These are phyloP conservation scores for Neosilurus mollespiculum DNA, from an alignment of 2,797 vertebrate genomes.

Conservation along the genomic window DNA sequence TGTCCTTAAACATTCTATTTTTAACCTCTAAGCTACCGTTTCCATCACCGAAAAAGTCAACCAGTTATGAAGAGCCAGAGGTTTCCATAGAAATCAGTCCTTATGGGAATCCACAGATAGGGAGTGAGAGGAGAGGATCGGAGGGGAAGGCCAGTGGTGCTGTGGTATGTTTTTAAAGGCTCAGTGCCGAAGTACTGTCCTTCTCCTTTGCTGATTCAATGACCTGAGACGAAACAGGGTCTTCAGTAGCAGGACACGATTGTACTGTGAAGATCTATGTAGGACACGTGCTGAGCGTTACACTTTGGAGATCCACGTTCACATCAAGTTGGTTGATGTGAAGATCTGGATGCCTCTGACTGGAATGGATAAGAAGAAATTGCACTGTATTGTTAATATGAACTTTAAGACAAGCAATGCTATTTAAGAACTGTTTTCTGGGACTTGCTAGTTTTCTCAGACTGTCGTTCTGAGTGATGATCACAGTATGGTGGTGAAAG, in stretches of 20 bases:
- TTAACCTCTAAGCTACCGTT: conserved; percentile 38
- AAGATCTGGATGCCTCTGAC: background rate
- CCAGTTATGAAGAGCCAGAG: conserved; percentile 37
- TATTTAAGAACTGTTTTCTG: background rate
- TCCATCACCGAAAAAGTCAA: conserved; percentile 50
- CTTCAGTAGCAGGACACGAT: background rate
- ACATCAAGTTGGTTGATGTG: background rate
- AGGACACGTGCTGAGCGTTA: conserved; percentile 14
- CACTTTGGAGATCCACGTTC: background rate
- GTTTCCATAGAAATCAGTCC: conserved; percentile 59
- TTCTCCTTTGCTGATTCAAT: conserved; percentile 17
- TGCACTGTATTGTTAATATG: background rate
- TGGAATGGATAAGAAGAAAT: background rate
- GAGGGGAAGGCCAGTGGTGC: conserved; percentile 49
- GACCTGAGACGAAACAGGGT: background rate
- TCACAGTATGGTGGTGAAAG: background rate
- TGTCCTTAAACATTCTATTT: conserved; percentile 40
- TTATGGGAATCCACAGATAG: conserved; percentile 63
- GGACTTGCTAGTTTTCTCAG: conserved; percentile 24
- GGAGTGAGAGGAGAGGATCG: conserved; percentile 57
- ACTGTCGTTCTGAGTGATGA: conserved; percentile 3
- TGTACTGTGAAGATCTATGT: background rate
- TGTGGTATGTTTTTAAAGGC: background rate
- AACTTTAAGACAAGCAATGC: conserved; percentile 1
- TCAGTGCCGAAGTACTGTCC: conserved; percentile 3